A percentile compares a stretch with the other conserved stretches of the same genome.
Evolutionary conservation across 2,888 invertebrate species (phyloP).

Genomic region (Pammene aurita): DNA sequence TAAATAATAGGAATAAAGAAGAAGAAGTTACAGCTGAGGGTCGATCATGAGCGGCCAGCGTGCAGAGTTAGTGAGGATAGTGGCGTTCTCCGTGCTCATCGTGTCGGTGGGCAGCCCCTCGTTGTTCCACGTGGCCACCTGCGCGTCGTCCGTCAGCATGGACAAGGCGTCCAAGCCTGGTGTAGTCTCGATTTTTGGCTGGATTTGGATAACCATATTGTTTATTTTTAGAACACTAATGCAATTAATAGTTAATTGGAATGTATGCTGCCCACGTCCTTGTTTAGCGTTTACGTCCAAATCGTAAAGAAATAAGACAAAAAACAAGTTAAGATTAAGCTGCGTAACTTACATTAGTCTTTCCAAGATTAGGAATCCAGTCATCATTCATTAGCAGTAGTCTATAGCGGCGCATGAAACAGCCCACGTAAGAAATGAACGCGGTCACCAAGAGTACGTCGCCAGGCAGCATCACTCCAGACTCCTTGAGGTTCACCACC

Average conservation of each 20-base stretch:
- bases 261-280: too few relatives aligned
- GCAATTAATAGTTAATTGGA: too few relatives aligned
- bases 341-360: constrained; percentile 78
- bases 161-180: constrained; percentile 90
- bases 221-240: too few relatives aligned
- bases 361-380: constrained; percentile 91
- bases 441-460: constrained; percentile 95
- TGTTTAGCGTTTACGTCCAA: too few relatives aligned
- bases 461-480: constrained; percentile 92
- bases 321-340: not conserved
- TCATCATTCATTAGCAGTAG: constrained; percentile 88
- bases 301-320: too few relatives aligned
- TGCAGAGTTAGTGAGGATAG: constrained; percentile 93
- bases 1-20: not conserved
- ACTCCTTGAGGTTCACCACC: constrained; percentile 85
- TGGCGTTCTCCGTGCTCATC: constrained; percentile 98
- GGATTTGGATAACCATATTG: constrained; percentile 39
- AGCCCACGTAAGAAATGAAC: constrained; percentile 97
- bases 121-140: constrained; percentile 97
- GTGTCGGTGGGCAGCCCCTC: constrained; percentile 95
- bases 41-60: constrained; percentile 98
- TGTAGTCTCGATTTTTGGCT: constrained; percentile 91
- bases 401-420: constrained; percentile 94
- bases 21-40: constrained; percentile 88
- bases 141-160: constrained; percentile 96